Evolutionary conservation across 2,888 invertebrate species (phyloP), one percentile per base, ranked within the genome.

Genomic region (Crepidodera aurea): DNA sequence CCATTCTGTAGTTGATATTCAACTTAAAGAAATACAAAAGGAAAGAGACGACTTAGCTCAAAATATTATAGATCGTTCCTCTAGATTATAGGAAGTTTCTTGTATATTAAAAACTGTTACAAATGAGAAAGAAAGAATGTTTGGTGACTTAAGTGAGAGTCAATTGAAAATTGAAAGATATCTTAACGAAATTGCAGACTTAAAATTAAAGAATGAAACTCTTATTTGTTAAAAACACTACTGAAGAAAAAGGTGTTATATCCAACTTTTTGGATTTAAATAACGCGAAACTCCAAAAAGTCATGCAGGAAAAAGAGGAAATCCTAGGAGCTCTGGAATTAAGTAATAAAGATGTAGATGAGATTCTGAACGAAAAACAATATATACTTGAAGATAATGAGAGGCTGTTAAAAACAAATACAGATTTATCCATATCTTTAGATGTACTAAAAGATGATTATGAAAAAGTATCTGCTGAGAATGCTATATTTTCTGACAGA

Each of bases 1-100:
- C 2, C 73, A 77, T 65, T 73, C 79, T 0, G 81, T 82, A 7
- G 75, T 82, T 16, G 82, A 82, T 58, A 73, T 82, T 13, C 82
- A 82, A 65, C 64, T 82, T 32, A 75, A 73, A 60, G 82, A 82
- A 44, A 71, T 74, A 0, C 74, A 76, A 62, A 73, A 74, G 56
- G 76, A 77, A 65, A 75, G 75, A 54, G 67, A 70, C 2, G 69
- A 65, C 19, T 51, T 75, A 6, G n/a, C n/a, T n/a, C n/a, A n/a
- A n/a, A n/a, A n/a, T n/a, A n/a, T n/a, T n/a, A n/a, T n/a, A n/a
- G n/a, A n/a, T n/a, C n/a, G n/a, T n/a, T n/a, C n/a, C n/a, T n/a
- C n/a, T n/a, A n/a, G n/a, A n/a, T n/a, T n/a, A n/a, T n/a, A n/a
- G n/a, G n/a, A n/a, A n/a, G n/a, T n/a, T n/a, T n/a, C n/a, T n/a